phyloP scores from a whole-genome alignment of 2,888 invertebrate genomes.

The Anthrax anthrax region DNA sequence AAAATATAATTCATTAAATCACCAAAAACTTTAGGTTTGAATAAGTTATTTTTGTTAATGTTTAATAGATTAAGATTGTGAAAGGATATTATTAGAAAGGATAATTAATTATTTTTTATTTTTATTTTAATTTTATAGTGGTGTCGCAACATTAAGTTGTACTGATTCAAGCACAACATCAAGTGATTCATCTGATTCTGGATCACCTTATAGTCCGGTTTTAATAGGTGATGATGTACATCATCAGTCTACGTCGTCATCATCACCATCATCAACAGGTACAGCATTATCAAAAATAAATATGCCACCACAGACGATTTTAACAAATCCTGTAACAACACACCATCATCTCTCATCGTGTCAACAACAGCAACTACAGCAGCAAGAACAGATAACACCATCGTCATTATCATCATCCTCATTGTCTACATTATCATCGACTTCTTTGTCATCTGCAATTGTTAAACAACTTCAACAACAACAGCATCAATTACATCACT shows the following conservation, averaged over 20 bases:
- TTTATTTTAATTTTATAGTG: conserved; percentile 45
- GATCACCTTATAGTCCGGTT: conserved; percentile 64
- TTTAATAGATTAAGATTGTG: too few relatives aligned
- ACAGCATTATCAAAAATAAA: conserved; percentile 4
- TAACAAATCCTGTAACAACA: neutral
- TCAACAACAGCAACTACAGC: conserved; percentile 15
- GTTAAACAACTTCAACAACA: conserved; percentile 4
- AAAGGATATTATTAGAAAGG: too few relatives aligned
- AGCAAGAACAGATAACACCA: neutral
- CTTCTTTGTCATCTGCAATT: conserved; percentile 4
- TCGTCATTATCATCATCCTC: neutral
- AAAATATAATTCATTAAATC: too few relatives aligned
- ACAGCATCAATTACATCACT: conserved; percentile 8
- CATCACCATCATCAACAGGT: conserved; percentile 12
- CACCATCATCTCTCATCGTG: neutral
- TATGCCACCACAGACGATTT: conserved; percentile 20
- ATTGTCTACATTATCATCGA: conserved; percentile 1
- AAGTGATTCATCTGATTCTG: conserved; percentile 77
- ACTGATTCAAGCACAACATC: conserved; percentile 55
- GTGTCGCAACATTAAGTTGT: conserved; percentile 67
- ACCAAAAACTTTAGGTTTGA: too few relatives aligned
- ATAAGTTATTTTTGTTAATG: too few relatives aligned
- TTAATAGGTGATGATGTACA: conserved; percentile 41
- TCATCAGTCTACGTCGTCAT: conserved; percentile 16
- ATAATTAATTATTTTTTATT: conserved; percentile 4